Conservation (phyloP, 1,140 invertebrate genomes). For the Odontomachus brunneus region DNA sequence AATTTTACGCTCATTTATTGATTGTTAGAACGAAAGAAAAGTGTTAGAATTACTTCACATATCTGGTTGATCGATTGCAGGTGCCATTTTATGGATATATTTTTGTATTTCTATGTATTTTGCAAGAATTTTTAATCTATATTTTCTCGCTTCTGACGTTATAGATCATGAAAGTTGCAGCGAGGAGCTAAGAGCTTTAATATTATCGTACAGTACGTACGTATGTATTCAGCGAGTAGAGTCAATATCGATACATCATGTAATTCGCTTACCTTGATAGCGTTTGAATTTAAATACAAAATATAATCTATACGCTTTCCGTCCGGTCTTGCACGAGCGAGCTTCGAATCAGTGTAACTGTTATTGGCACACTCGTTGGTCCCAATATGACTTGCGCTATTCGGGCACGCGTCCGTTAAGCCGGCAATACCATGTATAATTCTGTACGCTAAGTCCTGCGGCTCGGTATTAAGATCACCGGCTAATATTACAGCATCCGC, state of each 20-base stretch:
- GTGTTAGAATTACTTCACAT: too few species aligned
- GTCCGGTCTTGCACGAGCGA: slow-evolving; percentile 87
- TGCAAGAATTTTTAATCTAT: too few species aligned
- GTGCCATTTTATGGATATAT: too few species aligned
- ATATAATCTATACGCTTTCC: slow-evolving; percentile 97
- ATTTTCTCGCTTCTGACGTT: too few species aligned
- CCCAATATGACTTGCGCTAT: slow-evolving; percentile 80
- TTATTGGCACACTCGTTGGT: slow-evolving; percentile 94
- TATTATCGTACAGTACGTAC: neutral
- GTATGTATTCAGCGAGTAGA: slow-evolving; percentile 29
- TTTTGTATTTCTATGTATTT: too few species aligned
- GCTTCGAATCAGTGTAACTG: slow-evolving; percentile 89
- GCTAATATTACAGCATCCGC: slow-evolving; percentile 94
- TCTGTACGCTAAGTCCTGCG: slow-evolving; percentile 93
- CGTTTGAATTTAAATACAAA: slow-evolving; percentile 88
- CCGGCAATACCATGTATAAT: slow-evolving; percentile 86
- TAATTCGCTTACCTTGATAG: slow-evolving; percentile 83
- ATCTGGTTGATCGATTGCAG: too few species aligned
- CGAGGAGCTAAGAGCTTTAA: too few species aligned
- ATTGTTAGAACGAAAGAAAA: too few species aligned
- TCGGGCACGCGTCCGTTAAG: slow-evolving; percentile 82
- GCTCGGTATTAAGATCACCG: slow-evolving; percentile 97
- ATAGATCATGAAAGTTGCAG: too few species aligned
- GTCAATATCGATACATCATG: neutral
- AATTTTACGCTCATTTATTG: too few species aligned